Evolutionary conservation across 2,113 vertebrate genomes (phyloP).

Genomic region (Perca flavescens): DNA sequence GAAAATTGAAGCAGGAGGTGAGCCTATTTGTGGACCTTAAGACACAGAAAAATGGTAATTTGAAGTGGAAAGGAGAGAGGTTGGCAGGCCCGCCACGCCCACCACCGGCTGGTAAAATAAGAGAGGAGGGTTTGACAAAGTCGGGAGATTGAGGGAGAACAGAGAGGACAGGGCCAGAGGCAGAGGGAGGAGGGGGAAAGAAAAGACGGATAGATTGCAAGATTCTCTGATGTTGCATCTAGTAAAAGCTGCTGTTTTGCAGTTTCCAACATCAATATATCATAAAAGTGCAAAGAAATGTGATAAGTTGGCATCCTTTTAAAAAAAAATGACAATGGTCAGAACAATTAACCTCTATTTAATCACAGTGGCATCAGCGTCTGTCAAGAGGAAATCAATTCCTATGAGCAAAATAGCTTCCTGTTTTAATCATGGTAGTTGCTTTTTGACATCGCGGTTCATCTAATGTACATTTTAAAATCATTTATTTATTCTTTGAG

Average conservation of each 20-base stretch:
- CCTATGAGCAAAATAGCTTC: neutral
- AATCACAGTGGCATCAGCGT: neutral
- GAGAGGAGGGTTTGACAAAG: slow-evolving; percentile 40
- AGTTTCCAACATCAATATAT: neutral
- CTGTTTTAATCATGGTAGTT: neutral
- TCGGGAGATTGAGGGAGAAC: slow-evolving; percentile 36
- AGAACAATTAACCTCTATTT: neutral
- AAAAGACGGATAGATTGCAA: neutral
- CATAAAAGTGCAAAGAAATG: neutral
- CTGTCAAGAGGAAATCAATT: neutral
- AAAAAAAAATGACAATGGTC: neutral
- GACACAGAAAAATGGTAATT: slow-evolving; percentile 44
- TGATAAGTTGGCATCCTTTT: neutral
- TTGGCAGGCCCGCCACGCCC: slow-evolving; percentile 16
- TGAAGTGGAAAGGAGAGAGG: slow-evolving; percentile 27
- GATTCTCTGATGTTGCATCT: slow-evolving; percentile 8
- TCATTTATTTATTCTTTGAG: neutral
- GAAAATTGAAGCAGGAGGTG: slow-evolving; percentile 34
- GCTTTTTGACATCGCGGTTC: neutral
- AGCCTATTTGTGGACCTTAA: slow-evolving; percentile 44
- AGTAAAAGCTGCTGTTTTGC: neutral
- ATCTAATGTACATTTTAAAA: neutral
- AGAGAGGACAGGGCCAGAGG: neutral
- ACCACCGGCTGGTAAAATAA: slow-evolving; percentile 13
- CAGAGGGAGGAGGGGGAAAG: neutral